Evolutionary conservation across 2,888 invertebrate genomes (phyloP).

Genomic region (Oxycera nigricornis): DNA sequence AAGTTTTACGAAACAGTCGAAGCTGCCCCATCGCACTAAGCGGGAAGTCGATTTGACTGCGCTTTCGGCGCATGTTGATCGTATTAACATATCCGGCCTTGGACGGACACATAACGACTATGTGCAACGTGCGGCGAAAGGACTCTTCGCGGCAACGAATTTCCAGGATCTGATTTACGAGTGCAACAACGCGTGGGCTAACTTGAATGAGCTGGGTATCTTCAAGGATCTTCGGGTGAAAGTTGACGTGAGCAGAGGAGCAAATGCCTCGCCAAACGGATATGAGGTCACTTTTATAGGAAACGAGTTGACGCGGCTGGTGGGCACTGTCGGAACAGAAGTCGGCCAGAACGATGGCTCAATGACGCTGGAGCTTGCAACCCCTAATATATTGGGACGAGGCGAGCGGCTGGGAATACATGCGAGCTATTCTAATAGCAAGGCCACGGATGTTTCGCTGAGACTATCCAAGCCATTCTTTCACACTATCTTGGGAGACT

Average conservation of each 20-base stretch:
- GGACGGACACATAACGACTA: slow-evolving; percentile 89
- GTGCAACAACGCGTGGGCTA: slow-evolving; percentile 73
- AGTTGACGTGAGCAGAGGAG: slow-evolving; percentile 86
- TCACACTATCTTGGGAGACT: slow-evolving; percentile 66
- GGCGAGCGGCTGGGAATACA: slow-evolving; percentile 85
- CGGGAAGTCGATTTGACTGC: neutral
- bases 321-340: slow-evolving; percentile 85
- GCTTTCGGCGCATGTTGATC: slow-evolving; percentile 77
- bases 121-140: slow-evolving; percentile 77
- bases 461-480: slow-evolving; percentile 85
- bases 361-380: slow-evolving; percentile 69
- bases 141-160: slow-evolving; percentile 82
- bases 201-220: slow-evolving; percentile 84
- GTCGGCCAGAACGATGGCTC: slow-evolving; percentile 94
- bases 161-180: slow-evolving; percentile 83
- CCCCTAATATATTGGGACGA: slow-evolving; percentile 86
- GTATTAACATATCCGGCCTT: slow-evolving; percentile 87
- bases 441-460: slow-evolving; percentile 80
- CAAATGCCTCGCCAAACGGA: slow-evolving; percentile 76
- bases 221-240: slow-evolving; percentile 85
- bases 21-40: neutral
- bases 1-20: neutral
- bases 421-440: slow-evolving; percentile 84
- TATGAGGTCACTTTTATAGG: slow-evolving; percentile 86
- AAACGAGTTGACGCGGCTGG: slow-evolving; percentile 79